Evolutionary conservation across 1,140 invertebrate species (phyloP).

Genomic region (Elymnias hypermnestra): DNA sequence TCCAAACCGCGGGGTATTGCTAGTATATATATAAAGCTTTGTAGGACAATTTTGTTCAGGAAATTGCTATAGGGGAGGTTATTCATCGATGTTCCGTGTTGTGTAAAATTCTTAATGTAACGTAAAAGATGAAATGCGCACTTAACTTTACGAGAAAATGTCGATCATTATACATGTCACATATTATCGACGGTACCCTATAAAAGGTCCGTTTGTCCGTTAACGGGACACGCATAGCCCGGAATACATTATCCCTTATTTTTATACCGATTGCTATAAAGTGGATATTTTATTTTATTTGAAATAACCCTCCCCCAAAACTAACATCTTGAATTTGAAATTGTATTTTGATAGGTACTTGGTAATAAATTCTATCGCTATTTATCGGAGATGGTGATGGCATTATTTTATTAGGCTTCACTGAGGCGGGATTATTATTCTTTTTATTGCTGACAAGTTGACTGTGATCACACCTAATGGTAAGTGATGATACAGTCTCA

Average conservation of each 20-base stretch:
- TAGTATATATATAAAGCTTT: too few species aligned
- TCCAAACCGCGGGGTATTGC: too few species aligned
- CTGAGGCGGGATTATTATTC: too few species aligned
- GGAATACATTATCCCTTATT: constrained; percentile 32
- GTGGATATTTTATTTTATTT: constrained; percentile 17
- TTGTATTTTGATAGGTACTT: constrained; percentile 9
- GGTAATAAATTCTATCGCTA: constrained; percentile 3
- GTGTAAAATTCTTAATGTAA: background rate
- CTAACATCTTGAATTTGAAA: constrained; percentile 23
- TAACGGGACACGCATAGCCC: constrained; percentile 23
- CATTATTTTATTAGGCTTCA: too few species aligned
- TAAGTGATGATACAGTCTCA: too few species aligned
- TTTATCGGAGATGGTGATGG: too few species aligned
- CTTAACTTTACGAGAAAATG: background rate
- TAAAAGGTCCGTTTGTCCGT: constrained; percentile 21
- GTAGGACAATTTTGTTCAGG: too few species aligned
- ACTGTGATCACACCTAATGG: too few species aligned
- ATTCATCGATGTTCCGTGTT: background rate
- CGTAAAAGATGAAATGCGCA: background rate
- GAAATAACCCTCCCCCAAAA: constrained; percentile 11
- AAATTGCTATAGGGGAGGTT: too few species aligned
- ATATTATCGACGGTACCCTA: constrained; percentile 11
- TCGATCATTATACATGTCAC: constrained; percentile 7
- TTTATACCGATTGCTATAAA: constrained; percentile 26
- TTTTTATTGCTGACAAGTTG: too few species aligned